phyloP scores from a whole-genome alignment of 92 coral and sea anemone species.

The Siderastrea radians region DNA sequence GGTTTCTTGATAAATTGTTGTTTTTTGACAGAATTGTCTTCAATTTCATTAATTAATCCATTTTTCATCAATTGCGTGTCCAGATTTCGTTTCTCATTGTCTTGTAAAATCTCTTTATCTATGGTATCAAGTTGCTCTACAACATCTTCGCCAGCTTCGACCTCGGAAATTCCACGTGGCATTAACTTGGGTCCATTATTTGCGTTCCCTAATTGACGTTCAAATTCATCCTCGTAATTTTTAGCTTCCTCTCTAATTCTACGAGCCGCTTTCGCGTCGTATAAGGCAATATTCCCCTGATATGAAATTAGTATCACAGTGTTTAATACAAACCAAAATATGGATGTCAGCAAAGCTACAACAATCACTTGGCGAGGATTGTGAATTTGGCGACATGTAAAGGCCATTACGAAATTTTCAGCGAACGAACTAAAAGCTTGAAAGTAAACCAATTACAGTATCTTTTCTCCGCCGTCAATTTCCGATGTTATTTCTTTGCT shows the following conservation, averaged over 20 bases:
- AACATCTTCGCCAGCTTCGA: background rate
- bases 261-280: background rate
- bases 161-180: conserved; percentile 41
- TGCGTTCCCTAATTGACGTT: background rate
- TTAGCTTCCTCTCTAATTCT: conserved; percentile 3
- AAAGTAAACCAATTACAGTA: background rate
- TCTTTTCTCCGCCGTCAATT: background rate
- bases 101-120: conserved; percentile 5
- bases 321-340: conserved; percentile 87
- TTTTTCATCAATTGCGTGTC: conserved; percentile 2
- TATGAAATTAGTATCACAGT: conserved; percentile 76
- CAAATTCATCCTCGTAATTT: background rate
- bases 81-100: background rate
- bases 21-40: background rate
- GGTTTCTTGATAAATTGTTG: background rate
- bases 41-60: background rate
- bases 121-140: conserved; percentile 21
- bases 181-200: background rate
- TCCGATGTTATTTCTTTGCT: conserved; percentile 26
- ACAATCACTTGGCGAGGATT: conserved; percentile 73
- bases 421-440: no score
- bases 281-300: conserved; percentile 63
- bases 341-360: conserved; percentile 80
- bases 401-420: conserved; percentile 17
- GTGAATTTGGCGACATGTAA: conserved; percentile 21